Base-by-base conservation (phyloP, 2,888 invertebrate genomes). In the Rhaphigaster nebulosa region DNA sequence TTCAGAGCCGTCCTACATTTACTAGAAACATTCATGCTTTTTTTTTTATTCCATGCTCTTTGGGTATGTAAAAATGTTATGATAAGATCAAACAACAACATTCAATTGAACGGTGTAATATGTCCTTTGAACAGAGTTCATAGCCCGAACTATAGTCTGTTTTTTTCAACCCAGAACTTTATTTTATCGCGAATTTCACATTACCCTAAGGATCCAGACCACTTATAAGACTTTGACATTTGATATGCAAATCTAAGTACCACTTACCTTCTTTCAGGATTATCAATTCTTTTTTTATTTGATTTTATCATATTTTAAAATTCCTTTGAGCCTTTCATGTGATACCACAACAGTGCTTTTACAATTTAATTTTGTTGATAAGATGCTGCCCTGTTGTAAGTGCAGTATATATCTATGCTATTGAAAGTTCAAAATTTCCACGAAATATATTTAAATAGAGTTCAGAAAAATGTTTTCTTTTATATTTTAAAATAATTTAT, bases 161-260 rank as follows among this genome's bases (percentile, higher is more conserved):
- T 76, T 70, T 34, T 38, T 15, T 29, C 26, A 23, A 5, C 70
- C 20, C 34, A 8, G 34, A 23, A 76, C 20, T 20, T 76, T 38
- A 38, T 76, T 38, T 76, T 76, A 76, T 38, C 70, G 20, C 20
- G 8, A 10, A 76, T 76, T 76, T 23, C 20, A 20, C 38, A 76
- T 76, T 76, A 76, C 70, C 20, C n/a, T 23, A 1, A 20, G 20
- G 70, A 34, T 76, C 38, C 38, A 76, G 70, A 38, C 13, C 65
- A 38, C 15, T 76, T 76, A 38, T 76, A 76, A 38, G 70, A 76
- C 70, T 76, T 34, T 76, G 70, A 76, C 70, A 76, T 76, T 76
- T 76, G 70, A 76, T 76, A 76, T 76, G 70, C 70, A 76, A 76
- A 76, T 76, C 38, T 34, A 20, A 65, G 34, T 8, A 38, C 4